phyloP scores from a whole-genome alignment of 2,888 invertebrate genomes.

The Chaitophorus viminalis region DNA sequence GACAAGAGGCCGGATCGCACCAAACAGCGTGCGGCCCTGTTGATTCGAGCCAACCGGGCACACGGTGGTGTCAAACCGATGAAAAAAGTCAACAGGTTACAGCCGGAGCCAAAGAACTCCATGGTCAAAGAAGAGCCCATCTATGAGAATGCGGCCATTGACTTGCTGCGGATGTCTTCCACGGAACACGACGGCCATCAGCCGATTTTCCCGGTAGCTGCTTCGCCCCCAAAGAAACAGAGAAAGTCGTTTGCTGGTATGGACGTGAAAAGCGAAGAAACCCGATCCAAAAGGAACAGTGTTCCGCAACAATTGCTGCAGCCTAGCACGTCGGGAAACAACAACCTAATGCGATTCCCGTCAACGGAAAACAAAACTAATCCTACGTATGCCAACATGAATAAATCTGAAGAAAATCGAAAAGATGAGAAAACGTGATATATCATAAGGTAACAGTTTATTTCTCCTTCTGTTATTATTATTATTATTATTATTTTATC shows the following conservation, averaged over 20 bases:
- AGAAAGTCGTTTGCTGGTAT: conserved; percentile 58
- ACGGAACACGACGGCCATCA: conserved; percentile 64
- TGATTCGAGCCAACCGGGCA: conserved; percentile 51
- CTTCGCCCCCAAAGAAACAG: conserved; percentile 43
- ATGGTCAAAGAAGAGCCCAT: conserved; percentile 24
- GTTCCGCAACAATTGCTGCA: conserved; percentile 59
- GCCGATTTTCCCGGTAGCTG: conserved; percentile 64
- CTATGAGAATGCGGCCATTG: conserved; percentile 62
- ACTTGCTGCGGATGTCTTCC: conserved; percentile 65
- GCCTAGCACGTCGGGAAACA: conserved; percentile 44
- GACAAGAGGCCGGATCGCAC: conserved; percentile 52
- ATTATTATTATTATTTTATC: not conserved
- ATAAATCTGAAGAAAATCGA: conserved; percentile 9
- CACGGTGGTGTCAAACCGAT: conserved; percentile 15
- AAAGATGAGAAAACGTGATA: conserved; percentile 48
- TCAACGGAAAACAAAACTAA: conserved; percentile 62
- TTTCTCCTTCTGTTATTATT: not conserved
- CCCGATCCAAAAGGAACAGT: conserved; percentile 60
- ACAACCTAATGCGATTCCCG: conserved; percentile 64
- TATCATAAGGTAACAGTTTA: conserved; percentile 5
- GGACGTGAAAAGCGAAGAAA: conserved; percentile 49
- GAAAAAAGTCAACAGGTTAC: not conserved
- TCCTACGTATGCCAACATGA: not conserved
- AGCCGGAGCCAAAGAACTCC: conserved; percentile 25
- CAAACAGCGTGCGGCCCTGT: conserved; percentile 48